phyloP scores from a whole-genome alignment of 2,797 vertebrate species.

The Smutsia gigantea region DNA sequence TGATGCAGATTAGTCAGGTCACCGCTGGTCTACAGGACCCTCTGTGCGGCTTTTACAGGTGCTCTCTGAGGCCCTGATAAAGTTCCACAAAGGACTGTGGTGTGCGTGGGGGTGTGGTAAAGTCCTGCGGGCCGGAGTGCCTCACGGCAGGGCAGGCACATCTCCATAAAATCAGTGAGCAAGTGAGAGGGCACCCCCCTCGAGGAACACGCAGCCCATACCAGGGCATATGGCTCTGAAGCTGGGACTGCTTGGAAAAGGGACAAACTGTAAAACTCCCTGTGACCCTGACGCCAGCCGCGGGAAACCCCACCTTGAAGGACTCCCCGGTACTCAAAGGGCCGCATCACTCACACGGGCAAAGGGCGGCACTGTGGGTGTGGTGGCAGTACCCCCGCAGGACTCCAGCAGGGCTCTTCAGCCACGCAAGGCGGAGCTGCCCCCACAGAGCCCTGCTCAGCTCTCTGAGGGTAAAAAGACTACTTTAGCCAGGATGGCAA shows the following conservation, averaged over 20 bases:
- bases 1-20: background rate
- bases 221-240: background rate
- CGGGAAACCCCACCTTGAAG: background rate
- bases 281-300: background rate
- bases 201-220: background rate
- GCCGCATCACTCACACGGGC: background rate
- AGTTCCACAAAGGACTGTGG: background rate
- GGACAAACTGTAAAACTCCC: background rate
- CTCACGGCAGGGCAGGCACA: background rate
- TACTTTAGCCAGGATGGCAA: background rate
- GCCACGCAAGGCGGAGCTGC: background rate
- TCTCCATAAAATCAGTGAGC: background rate
- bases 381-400: background rate
- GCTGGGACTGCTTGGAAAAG: background rate
- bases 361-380: background rate
- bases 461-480: background rate
- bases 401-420: slow-evolving; percentile 23
- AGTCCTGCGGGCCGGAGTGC: background rate
- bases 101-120: background rate
- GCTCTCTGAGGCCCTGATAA: background rate
- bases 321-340: background rate
- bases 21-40: background rate
- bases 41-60: slow-evolving; percentile 1
- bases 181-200: background rate
- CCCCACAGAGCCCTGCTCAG: slow-evolving; percentile 39